Base-by-base conservation (phyloP, 2,113 vertebrate species). In the Capricornis sumatraensis region DNA sequence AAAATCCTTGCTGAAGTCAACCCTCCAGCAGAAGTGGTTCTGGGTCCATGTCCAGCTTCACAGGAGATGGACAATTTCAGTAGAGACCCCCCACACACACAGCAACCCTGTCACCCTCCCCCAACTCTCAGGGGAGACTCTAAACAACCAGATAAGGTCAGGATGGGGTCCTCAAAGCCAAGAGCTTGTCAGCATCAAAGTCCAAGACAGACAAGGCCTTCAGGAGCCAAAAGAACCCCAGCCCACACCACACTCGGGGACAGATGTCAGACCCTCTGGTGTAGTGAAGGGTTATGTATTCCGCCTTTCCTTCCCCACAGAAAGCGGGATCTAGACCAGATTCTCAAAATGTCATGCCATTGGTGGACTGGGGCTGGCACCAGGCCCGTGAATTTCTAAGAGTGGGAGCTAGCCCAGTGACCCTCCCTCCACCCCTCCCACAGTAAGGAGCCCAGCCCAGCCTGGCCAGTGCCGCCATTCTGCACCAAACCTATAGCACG, bases 261-360 rank as follows among this genome's bases (percentile, higher is more conserved):
- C 53, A 78, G 33, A 84, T 6, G 64, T 83, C 78, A 50, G 82
- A 53, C 21, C 53, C 67, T 71, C 67, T 71, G 67, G 67, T 71
- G n/a, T 40, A 57, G 30, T 4, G 6, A 55, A 62, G 14, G 21
- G 50, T 1, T 92, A n/a, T 74, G 7, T 13, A 58, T 47, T 91
- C n/a, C 83, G 19, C 55, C 33, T 47, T 28, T 27, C 33, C 28
- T 14, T 33, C 43, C 7, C 15, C 19, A 19, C 7, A 82, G 79
- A 95, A 89, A 93, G 47, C 28, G 57, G 17, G 40, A 57, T 89
- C 76, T 57, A 57, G 83, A 91, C 40, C 62, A 82, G 91, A 58
- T 76, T 96, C 78, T 88, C 43, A 93, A 88, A 95, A 95, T 83
- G 60, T 17, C 89, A 43, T 4, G 81, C 71, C 90, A 92, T n/a